Evolutionary conservation across 1,140 invertebrate genomes (phyloP).

Genomic region (Cotesia typhae): DNA sequence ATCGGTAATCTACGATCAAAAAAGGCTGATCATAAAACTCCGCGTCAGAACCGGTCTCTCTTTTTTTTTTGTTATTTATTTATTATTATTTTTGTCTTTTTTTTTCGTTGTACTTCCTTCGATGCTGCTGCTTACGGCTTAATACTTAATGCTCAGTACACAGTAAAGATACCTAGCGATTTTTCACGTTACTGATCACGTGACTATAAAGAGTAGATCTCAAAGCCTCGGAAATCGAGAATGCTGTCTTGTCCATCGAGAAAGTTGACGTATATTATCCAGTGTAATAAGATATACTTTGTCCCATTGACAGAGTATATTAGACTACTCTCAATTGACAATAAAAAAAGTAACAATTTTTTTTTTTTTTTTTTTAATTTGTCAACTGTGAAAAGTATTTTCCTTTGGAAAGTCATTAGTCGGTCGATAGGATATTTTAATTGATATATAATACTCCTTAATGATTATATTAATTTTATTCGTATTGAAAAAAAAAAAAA

Average conservation of each 20-base stretch:
- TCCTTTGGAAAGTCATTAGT: too few species aligned
- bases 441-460: too few species aligned
- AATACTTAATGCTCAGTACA: too few species aligned
- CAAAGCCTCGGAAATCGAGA: conserved; percentile 8
- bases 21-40: conserved; percentile 15
- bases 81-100: conserved; percentile 1
- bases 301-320: not conserved
- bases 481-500: too few species aligned
- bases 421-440: too few species aligned
- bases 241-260: conserved; percentile 12
- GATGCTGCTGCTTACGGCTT: conserved; percentile 9
- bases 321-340: not conserved
- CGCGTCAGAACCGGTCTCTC: conserved; percentile 29
- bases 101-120: conserved; percentile 19
- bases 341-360: too few species aligned
- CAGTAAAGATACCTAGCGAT: conserved; percentile 13
- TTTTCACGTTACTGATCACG: conserved; percentile 8
- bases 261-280: conserved; percentile 19
- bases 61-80: conserved; percentile 12
- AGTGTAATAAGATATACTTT: conserved; percentile 5
- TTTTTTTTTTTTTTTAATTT: too few species aligned
- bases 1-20: conserved; percentile 24
- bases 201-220: not conserved
- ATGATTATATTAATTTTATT: too few species aligned
- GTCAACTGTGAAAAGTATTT: too few species aligned